Base-by-base conservation (phyloP, 2,797 vertebrate species). In the Enteromius unitaeniatus region DNA sequence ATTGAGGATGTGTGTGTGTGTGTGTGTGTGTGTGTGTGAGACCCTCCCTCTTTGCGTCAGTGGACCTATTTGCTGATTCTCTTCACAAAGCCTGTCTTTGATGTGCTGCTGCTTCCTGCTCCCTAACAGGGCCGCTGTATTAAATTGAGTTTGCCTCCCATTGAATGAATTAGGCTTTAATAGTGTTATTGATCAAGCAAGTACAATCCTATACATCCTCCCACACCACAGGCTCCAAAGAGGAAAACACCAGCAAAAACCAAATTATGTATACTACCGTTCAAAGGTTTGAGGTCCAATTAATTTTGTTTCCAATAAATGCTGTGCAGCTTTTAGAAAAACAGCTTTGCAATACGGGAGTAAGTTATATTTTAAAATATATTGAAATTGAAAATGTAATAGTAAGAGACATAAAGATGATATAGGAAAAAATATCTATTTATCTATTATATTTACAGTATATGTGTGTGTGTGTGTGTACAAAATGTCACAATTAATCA, bases 81-180 rank as follows among this genome's bases (percentile, higher is more conserved):
- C 88, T 85, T 89, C 91, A 94, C 94, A 95, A 95, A 95, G 93
- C 91, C 91, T 79, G 78, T 85, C 92, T 95, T 95, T 94, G 93
- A 94, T 93, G 93, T 93, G 89, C 86, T 79, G 70, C 89, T 92
- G 92, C 93, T 94, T 95, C 93, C 93, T 94, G 93, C 93, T 92
- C 92, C 92, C 91, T 92, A 93, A 94, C 92, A 92, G 91, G 89
- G 91, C 89, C 42, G 84, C 86, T 90, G 92, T 92, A 93, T 93
- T 90, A 92, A 93, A 93, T 90, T 89, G 89, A 92, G 91, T 92
- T 91, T 89, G 89, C 90, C 90, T 87, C 88, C 74, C 89, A 79
- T 91, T 92, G 90, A 93, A 93, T 93, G 92, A 92, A 92, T 93
- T 92, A 92, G 91, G 84, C 85, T 94, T 94, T 93, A 94, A 93